Evolutionary conservation across 1,140 invertebrate genomes (phyloP).

Genomic region (Pogonus chalceus): DNA sequence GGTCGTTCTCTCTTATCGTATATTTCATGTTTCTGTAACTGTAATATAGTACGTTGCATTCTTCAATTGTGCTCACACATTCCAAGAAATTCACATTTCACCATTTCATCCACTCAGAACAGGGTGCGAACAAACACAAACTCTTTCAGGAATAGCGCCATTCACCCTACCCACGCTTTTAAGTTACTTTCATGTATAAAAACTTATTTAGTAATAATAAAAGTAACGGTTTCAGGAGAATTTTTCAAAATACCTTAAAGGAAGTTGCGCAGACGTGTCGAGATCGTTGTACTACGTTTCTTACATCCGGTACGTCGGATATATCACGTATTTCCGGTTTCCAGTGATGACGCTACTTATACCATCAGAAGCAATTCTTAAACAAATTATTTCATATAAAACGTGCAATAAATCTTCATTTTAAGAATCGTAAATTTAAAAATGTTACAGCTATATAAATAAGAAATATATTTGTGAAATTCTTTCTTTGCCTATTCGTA

Average conservation of each 20-base stretch:
- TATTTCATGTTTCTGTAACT: neutral
- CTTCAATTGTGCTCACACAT: neutral
- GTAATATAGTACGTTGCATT: neutral
- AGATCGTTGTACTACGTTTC: neutral
- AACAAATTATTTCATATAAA: no score
- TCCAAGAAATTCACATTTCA: no score
- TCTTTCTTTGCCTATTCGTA: no score
- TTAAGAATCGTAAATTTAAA: no score
- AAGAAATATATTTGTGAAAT: no score
- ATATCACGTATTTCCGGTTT: constrained; percentile 4
- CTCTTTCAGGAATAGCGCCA: no score
- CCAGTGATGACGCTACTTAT: neutral
- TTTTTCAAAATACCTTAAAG: neutral
- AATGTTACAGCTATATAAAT: no score
- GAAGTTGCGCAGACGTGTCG: neutral
- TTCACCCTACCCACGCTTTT: no score
- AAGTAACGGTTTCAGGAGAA: neutral
- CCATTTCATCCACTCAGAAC: no score
- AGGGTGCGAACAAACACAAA: no score
- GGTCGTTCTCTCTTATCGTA: neutral
- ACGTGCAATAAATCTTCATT: no score
- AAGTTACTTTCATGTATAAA: neutral
- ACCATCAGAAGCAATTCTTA: neutral
- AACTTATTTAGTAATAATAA: neutral
- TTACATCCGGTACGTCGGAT: neutral